Evolutionary conservation across 2,113 vertebrate species (phyloP).

Genomic region (Sorex araneus): DNA sequence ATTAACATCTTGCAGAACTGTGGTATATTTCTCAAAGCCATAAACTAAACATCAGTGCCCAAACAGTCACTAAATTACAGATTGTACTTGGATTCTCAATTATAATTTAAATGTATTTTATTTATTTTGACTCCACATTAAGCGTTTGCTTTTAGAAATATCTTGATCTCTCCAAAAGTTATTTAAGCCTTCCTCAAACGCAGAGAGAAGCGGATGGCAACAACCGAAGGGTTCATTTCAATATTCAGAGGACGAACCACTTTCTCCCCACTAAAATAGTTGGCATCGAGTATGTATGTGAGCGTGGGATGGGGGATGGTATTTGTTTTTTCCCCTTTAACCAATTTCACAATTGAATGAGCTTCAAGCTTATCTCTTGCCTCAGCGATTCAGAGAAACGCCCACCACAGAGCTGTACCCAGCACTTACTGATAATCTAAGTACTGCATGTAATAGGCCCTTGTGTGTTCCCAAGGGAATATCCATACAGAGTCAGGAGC

Average conservation of each 20-base stretch:
- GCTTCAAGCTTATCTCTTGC: constrained; percentile 78
- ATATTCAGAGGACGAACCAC: constrained; percentile 13
- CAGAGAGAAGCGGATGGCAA: neutral
- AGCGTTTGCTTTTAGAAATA: constrained; percentile 12
- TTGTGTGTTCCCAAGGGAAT: constrained; percentile 26
- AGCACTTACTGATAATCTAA: constrained; percentile 74
- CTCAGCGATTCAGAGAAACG: constrained; percentile 70
- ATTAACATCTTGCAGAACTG: neutral
- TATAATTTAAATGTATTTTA: neutral
- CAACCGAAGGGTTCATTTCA: constrained; percentile 60
- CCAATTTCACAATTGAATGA: constrained; percentile 79
- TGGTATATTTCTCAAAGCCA: neutral
- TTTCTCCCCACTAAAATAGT: constrained; percentile 3
- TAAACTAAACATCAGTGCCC: neutral
- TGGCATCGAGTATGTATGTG: neutral
- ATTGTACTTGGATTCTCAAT: neutral
- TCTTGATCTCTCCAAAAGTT: neutral
- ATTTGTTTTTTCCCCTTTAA: constrained; percentile 81
- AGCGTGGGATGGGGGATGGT: neutral
- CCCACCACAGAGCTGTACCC: constrained; percentile 75
- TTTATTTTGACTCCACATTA: neutral
- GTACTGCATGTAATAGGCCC: neutral
- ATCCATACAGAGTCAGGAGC: constrained; percentile 60
- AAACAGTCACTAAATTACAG: neutral
- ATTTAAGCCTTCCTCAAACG: constrained; percentile 1